These are phyloP conservation scores for Noctua fimbriata DNA, from an alignment of 2,888 invertebrate genomes.

Conservation along the genomic window DNA sequence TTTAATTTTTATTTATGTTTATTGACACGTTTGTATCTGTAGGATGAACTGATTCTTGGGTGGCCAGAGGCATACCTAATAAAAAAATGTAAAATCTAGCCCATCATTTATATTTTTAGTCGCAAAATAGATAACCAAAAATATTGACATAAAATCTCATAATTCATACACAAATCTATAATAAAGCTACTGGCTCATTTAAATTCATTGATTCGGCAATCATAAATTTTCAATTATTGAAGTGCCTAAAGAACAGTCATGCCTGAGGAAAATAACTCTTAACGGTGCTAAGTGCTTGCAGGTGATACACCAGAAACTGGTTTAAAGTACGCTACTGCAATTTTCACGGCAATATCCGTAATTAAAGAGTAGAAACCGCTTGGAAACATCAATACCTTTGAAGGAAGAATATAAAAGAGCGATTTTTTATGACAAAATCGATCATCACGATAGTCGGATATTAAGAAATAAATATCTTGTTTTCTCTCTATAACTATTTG, in stretches of 20 bases:
- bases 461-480: not conserved
- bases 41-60: constrained; percentile 24
- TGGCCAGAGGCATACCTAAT: constrained; percentile 6
- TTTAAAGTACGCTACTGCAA: constrained; percentile 25
- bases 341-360: constrained; percentile 36
- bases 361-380: constrained; percentile 22
- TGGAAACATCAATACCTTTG: not conserved
- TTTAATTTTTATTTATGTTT: constrained; percentile 70
- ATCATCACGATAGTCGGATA: not conserved
- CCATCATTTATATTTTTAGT: not conserved
- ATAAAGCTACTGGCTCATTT: constrained; percentile 4
- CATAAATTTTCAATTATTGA: constrained; percentile 8
- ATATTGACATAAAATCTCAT: not conserved
- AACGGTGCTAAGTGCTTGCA: constrained; percentile 27
- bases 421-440: not conserved
- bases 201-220: constrained; percentile 15
- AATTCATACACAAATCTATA: not conserved
- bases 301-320: constrained; percentile 5
- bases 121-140: not conserved
- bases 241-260: not conserved
- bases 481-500: not conserved
- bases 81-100: not conserved
- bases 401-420: not conserved
- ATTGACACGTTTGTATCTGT: constrained; percentile 35
- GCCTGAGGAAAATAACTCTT: not conserved